These are phyloP conservation scores for Leptocoma aspasia DNA, from an alignment of 2,113 vertebrate species.

Conservation along the genomic window DNA sequence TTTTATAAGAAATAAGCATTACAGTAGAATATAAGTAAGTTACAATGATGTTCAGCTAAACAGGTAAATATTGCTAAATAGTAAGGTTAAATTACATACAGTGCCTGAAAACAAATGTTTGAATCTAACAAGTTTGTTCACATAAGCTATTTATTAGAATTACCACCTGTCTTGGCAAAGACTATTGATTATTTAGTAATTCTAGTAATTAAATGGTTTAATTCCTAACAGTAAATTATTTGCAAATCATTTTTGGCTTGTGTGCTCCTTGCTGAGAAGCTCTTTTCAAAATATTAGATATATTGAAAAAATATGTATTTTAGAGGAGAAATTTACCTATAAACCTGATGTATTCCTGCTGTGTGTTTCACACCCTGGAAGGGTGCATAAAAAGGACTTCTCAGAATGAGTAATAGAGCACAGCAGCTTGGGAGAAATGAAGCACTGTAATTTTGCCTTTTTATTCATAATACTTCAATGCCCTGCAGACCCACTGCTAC, in stretches of 20 bases:
- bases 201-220: neutral
- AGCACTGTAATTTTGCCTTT: neutral
- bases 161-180: neutral
- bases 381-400: neutral
- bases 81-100: neutral
- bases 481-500: neutral
- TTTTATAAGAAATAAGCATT: neutral
- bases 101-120: neutral
- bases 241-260: neutral
- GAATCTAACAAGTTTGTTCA: neutral
- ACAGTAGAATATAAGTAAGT: neutral
- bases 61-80: neutral
- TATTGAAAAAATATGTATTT: neutral
- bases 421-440: neutral
- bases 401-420: neutral
- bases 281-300: neutral
- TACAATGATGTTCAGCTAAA: neutral
- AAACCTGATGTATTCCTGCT: neutral
- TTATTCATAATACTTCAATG: slow-evolving; percentile 2
- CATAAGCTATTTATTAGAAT: neutral
- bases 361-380: neutral
- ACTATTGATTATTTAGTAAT: neutral
- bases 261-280: neutral
- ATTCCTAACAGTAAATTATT: neutral
- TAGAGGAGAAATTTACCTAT: neutral